Base-by-base conservation (phyloP, 2,113 vertebrate genomes). In the Aepyceros melampus region DNA sequence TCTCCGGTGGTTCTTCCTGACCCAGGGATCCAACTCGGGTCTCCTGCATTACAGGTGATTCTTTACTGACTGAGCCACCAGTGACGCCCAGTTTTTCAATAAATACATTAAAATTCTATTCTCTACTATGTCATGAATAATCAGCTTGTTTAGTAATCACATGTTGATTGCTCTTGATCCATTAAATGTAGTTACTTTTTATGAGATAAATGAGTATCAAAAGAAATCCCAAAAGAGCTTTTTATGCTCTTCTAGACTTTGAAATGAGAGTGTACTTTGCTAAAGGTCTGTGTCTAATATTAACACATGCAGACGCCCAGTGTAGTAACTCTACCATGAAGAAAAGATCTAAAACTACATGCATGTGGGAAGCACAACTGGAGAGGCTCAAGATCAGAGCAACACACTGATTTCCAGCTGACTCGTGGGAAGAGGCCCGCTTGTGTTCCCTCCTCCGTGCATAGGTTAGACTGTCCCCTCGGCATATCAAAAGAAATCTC, bases 391-490 rank as follows among this genome's bases (percentile, higher is more conserved):
- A 31, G 51, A 27, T 84, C 6, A 64, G 23, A 85, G 62, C 36
- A 83, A 64, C 31, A 84, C 23, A 23, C 13, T 14, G 25, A 29
- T 56, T 93, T 79, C 55, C 55, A n/a, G 2, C 0, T 64, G 17
- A 29, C 31, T 15, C 36, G 11, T 33, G 55, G 4, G 8, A 2
- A 16, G 23, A 49, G 6, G 13, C 8, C n/a, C 0, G 7, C 15
- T 40, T 79, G 36, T 4, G 2, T 56, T 19, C 43, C n/a, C 27
- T 51, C 43, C 8, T 29, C 8, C 0, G 0, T 8, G 6, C 7
- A 10, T 16, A 2, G 16, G 19, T 74, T 58, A 71, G 47, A 64
- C 33, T 33, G 9, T 21, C 8, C n/a, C 2, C 33, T 31, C 16
- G 84, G 64, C 7, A 0, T n/a, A n/a, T n/a, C n/a, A n/a, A n/a